Evolutionary conservation across 2,113 vertebrate species (phyloP).

Genomic region (Mus spicilegus): DNA sequence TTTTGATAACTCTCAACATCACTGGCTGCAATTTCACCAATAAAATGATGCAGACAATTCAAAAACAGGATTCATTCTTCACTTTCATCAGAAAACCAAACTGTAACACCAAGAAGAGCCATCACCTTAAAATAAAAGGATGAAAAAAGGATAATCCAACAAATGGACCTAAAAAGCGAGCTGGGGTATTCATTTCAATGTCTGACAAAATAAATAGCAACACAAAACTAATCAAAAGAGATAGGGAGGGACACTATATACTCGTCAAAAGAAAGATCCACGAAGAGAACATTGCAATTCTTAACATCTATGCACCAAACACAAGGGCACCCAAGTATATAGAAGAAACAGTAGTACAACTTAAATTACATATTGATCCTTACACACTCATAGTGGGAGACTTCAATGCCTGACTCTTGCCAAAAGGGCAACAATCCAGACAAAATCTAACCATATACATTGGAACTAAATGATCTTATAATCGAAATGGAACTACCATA

Average conservation of each 20-base stretch:
- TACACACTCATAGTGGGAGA: background rate
- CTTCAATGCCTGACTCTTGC: background rate
- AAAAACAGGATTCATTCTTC: no score
- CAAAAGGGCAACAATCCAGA: background rate
- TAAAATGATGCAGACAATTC: no score
- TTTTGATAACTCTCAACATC: background rate
- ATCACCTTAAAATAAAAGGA: no score
- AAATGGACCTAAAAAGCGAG: no score
- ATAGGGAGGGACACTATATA: no score
- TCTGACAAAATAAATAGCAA: no score
- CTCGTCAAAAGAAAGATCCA: background rate
- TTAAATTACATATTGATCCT: background rate
- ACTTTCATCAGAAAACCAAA: no score
- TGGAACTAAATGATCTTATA: background rate
- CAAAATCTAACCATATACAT: background rate
- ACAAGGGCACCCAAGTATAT: background rate
- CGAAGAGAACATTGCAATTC: background rate
- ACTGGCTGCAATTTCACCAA: no score
- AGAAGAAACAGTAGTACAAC: background rate
- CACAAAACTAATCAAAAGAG: no score
- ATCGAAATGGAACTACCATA: background rate
- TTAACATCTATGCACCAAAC: background rate
- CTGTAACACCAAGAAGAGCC: no score
- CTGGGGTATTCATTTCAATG: no score
- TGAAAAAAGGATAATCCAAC: no score